Evolutionary conservation across 2,888 invertebrate species (phyloP).

Genomic region (Melinaea menophilus): DNA sequence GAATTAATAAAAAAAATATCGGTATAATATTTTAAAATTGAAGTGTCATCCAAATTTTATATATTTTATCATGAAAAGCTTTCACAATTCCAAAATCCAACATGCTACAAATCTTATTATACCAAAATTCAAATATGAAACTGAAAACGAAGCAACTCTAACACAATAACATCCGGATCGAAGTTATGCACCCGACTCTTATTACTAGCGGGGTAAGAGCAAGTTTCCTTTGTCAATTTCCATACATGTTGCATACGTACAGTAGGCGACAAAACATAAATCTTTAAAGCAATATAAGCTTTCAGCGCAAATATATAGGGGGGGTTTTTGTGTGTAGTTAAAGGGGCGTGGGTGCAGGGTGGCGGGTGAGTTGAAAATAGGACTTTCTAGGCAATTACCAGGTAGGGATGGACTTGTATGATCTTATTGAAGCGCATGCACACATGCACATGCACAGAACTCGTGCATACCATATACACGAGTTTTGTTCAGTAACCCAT

Average conservation of each 20-base stretch:
- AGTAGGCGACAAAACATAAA: background rate
- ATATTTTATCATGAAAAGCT: constrained; percentile 1
- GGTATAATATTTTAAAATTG: background rate
- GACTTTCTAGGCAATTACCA: constrained; percentile 72
- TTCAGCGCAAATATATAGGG: constrained; percentile 22
- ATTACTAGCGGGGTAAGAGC: background rate
- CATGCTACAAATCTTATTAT: constrained; percentile 8
- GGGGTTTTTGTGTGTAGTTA: constrained; percentile 14
- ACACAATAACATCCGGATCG: background rate
- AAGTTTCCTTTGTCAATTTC: background rate
- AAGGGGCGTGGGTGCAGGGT: constrained; percentile 13
- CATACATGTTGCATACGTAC: constrained; percentile 6
- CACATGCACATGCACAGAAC: constrained; percentile 19
- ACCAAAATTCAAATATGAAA: constrained; percentile 8
- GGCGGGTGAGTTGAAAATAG: constrained; percentile 44
- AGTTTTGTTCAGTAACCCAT: constrained; percentile 28
- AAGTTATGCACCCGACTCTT: background rate
- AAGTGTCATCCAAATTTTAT: background rate
- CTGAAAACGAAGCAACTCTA: constrained; percentile 8
- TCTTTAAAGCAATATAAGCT: constrained; percentile 7
- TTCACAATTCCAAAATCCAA: constrained; percentile 6
- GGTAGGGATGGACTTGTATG: constrained; percentile 43
- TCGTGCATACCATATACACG: constrained; percentile 14
- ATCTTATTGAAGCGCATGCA: constrained; percentile 36
- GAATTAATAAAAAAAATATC: background rate